These are phyloP conservation scores for Chelonus formosanus DNA, from an alignment of 2,888 invertebrate genomes.

Conservation along the genomic window DNA sequence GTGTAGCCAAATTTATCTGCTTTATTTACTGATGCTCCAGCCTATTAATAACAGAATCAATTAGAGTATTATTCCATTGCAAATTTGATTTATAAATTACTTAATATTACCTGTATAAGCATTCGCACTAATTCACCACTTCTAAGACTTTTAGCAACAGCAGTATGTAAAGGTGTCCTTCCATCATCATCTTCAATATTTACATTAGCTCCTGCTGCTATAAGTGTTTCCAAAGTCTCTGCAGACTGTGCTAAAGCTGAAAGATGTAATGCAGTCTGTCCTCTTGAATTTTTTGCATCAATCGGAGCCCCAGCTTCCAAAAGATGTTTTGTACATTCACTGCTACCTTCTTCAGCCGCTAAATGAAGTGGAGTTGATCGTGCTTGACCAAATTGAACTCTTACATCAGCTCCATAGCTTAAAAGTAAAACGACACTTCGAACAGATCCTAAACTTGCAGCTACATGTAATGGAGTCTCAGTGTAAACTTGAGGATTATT, in stretches of 20 bases:
- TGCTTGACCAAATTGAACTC: conserved; percentile 76
- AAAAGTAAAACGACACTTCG: conserved; percentile 78
- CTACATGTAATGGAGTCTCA: conserved; percentile 85
- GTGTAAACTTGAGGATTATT: conserved; percentile 87
- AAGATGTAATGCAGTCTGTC: conserved; percentile 85
- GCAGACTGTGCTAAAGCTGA: conserved; percentile 83
- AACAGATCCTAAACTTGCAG: conserved; percentile 77
- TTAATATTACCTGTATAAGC: conserved; percentile 52
- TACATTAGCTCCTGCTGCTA: conserved; percentile 73
- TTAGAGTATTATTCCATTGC: not conserved
- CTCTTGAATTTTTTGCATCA: conserved; percentile 78
- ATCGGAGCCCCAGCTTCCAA: conserved; percentile 79
- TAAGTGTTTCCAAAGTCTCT: conserved; percentile 78
- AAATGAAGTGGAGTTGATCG: conserved; percentile 85
- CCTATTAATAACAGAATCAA: conserved; percentile 58
- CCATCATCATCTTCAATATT: conserved; percentile 78
- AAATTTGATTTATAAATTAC: too few relatives aligned
- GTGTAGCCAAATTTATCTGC: conserved; percentile 86
- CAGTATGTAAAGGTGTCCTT: conserved; percentile 81
- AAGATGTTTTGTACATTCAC: conserved; percentile 77
- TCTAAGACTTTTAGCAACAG: conserved; percentile 76
- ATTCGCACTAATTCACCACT: conserved; percentile 55
- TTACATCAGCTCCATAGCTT: conserved; percentile 81
- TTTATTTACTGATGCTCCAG: conserved; percentile 78
- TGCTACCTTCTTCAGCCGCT: conserved; percentile 87